These are phyloP conservation scores for Equus przewalskii DNA, from an alignment of 2,113 vertebrate species.

Conservation along the genomic window DNA sequence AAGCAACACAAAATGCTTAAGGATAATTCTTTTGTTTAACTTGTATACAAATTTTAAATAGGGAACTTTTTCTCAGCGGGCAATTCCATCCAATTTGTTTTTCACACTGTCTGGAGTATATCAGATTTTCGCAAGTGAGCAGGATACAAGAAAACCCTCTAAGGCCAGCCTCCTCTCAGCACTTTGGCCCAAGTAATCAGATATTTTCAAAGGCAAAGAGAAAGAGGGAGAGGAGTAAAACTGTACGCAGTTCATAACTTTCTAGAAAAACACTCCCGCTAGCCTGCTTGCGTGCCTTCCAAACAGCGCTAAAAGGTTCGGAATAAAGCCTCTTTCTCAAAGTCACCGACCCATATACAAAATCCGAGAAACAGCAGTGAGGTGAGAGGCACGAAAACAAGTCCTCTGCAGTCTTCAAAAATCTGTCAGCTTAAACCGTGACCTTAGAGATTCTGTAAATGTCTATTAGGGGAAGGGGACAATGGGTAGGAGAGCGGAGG, in stretches of 20 bases:
- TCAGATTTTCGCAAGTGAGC: slow-evolving; percentile 65
- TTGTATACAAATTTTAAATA: slow-evolving; percentile 10
- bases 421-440: slow-evolving; percentile 43
- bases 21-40: slow-evolving; percentile 55
- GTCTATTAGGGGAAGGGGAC: background rate
- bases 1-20: slow-evolving; percentile 14
- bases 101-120: slow-evolving; percentile 53
- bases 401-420: slow-evolving; percentile 17
- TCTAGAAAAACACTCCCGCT: slow-evolving; percentile 57
- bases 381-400: slow-evolving; percentile 13
- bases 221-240: slow-evolving; percentile 54
- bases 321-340: slow-evolving; percentile 31
- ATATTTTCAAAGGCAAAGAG: slow-evolving; percentile 73
- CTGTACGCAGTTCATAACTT: slow-evolving; percentile 64
- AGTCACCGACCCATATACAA: slow-evolving; percentile 37
- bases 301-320: slow-evolving; percentile 19
- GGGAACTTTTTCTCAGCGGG: background rate
- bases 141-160: slow-evolving; percentile 61
- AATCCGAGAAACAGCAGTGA: slow-evolving; percentile 34
- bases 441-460: slow-evolving; percentile 52
- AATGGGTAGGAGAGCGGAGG: background rate
- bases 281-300: slow-evolving; percentile 14
- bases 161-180: background rate
- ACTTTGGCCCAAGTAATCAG: slow-evolving; percentile 57
- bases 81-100: slow-evolving; percentile 60